These are phyloP conservation scores for Danaus plexippus DNA, from an alignment of 1,140 invertebrate species.

Conservation along the genomic window DNA sequence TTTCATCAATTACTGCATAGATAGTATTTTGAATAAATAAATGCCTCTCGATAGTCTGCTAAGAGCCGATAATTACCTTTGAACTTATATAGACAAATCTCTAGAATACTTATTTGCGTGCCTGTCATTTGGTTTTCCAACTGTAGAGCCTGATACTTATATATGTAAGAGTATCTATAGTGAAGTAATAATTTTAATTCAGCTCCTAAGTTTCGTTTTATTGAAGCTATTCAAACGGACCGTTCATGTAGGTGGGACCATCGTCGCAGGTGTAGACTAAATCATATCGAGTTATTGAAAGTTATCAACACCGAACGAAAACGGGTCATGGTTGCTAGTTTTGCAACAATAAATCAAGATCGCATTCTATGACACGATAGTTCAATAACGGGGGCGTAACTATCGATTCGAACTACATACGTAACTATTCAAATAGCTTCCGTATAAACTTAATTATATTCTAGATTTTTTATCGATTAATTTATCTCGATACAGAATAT, in stretches of 20 bases:
- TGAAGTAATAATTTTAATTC: conserved; percentile 2
- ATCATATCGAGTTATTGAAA: conserved; percentile 16
- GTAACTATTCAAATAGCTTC: conserved; percentile 13
- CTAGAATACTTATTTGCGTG: neutral
- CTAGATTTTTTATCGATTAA: too few relatives aligned
- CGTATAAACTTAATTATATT: neutral
- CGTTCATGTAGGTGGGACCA: too few relatives aligned
- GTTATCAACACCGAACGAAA: conserved; percentile 18
- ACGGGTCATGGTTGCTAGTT: conserved; percentile 28
- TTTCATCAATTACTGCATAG: conserved; percentile 40
- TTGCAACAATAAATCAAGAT: conserved; percentile 31
- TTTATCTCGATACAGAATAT: too few relatives aligned
- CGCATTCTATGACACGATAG: conserved; percentile 29
- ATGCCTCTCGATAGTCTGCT: conserved; percentile 27
- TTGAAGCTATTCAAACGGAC: too few relatives aligned
- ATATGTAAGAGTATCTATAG: too few relatives aligned
- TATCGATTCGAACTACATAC: conserved; percentile 28
- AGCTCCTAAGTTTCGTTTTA: neutral
- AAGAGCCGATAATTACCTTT: conserved; percentile 37
- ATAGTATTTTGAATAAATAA: conserved; percentile 25
- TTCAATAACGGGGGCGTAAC: conserved; percentile 29
- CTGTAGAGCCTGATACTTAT: too few relatives aligned
- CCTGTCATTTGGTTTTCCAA: too few relatives aligned
- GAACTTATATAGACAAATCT: conserved; percentile 31
- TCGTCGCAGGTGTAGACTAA: too few relatives aligned